phyloP scores from a whole-genome alignment of 2,888 invertebrate genomes.

The Phyto melanocephala region DNA sequence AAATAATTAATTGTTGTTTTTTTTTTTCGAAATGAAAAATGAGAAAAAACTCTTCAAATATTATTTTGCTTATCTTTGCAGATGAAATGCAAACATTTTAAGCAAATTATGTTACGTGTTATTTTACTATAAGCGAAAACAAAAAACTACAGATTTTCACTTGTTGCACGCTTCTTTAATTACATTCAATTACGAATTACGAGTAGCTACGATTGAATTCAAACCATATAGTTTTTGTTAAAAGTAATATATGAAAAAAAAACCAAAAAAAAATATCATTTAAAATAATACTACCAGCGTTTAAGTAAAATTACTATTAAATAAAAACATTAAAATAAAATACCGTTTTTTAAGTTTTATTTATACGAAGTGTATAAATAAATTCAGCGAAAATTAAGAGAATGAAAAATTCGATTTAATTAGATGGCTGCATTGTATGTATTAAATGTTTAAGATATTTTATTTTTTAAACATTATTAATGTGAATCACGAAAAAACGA shows the following conservation, averaged over 20 bases:
- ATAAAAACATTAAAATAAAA: slow-evolving; percentile 20
- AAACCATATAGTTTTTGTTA: slow-evolving; percentile 21
- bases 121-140: background rate
- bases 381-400: no score
- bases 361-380: no score
- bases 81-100: slow-evolving; percentile 5
- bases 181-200: slow-evolving; percentile 40
- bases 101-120: slow-evolving; percentile 11
- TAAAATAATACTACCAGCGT: slow-evolving; percentile 6
- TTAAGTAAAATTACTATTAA: background rate
- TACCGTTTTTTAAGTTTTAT: background rate
- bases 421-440: no score
- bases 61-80: slow-evolving; percentile 24
- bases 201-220: slow-evolving; percentile 10
- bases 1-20: slow-evolving; percentile 46
- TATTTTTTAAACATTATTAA: no score
- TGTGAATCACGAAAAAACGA: no score
- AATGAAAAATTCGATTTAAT: no score
- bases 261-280: slow-evolving; percentile 4
- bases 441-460: no score
- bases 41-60: slow-evolving; percentile 16
- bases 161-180: slow-evolving; percentile 58
- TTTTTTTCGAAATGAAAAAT: background rate
- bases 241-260: background rate
- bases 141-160: slow-evolving; percentile 43